Evolutionary conservation across 2,888 invertebrate genomes (phyloP).

Genomic region (Entomobrya proxima): DNA sequence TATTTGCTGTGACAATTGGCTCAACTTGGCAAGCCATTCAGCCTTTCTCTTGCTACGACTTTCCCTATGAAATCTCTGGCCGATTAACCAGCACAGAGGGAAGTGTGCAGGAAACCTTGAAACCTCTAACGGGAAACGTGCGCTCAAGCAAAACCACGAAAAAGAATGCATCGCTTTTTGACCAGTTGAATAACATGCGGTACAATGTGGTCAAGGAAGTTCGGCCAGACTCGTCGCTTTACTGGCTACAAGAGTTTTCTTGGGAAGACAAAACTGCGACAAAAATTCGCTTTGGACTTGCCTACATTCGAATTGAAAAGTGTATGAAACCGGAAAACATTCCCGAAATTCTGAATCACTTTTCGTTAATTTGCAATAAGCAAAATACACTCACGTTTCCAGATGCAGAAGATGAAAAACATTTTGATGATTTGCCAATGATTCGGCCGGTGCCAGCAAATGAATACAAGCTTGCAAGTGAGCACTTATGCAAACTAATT

Average conservation of each 20-base stretch:
- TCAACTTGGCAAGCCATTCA: conserved; percentile 16
- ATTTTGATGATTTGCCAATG: conserved; percentile 5
- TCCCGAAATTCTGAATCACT: conserved; percentile 3
- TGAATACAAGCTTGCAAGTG: not conserved
- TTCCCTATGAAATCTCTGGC: conserved; percentile 12
- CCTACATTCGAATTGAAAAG: conserved; percentile 1
- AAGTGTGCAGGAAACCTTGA: conserved; percentile 7
- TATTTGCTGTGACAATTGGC: conserved; percentile 2
- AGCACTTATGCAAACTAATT: not conserved
- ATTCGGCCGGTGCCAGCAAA: not conserved
- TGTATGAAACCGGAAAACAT: not conserved
- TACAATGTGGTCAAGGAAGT: not conserved
- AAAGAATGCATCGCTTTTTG: conserved; percentile 7
- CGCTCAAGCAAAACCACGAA: conserved; percentile 2
- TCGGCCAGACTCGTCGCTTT: not conserved
- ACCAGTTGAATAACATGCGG: not conserved
- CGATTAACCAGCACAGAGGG: conserved; percentile 8
- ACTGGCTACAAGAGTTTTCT: conserved; percentile 13
- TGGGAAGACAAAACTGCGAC: not conserved
- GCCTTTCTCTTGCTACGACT: not conserved
- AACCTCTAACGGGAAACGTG: conserved; percentile 17
- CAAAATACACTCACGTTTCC: not conserved
- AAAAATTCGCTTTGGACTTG: not conserved
- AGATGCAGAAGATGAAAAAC: not conserved
- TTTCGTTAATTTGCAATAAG: not conserved